Percentiles rank a stretch among this genome's conserved stretches.
Evolutionary conservation across 2,113 vertebrate genomes (phyloP).

Genomic region (Panthera leo): DNA sequence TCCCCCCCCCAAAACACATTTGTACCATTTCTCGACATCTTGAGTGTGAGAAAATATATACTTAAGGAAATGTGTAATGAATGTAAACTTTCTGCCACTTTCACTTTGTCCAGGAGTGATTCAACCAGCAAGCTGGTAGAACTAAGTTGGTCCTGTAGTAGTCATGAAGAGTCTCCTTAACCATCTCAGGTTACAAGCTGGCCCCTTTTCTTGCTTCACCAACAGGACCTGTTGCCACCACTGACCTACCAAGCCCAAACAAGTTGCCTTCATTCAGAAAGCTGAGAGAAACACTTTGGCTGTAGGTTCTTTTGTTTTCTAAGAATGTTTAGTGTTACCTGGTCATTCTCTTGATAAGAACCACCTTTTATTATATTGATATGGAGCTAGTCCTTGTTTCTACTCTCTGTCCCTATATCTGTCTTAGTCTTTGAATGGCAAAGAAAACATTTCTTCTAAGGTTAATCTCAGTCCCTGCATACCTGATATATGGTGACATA

Average conservation of each 20-base stretch:
- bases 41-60: neutral
- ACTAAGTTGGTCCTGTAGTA: neutral
- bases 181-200: neutral
- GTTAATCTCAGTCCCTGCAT: neutral
- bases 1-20: neutral
- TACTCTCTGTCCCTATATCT: neutral
- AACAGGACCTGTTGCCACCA: neutral
- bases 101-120: constrained; percentile 1
- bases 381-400: neutral
- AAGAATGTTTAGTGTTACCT: constrained; percentile 10
- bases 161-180: neutral
- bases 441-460: neutral
- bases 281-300: neutral
- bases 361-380: constrained; percentile 8
- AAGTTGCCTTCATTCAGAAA: constrained; percentile 14
- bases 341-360: neutral
- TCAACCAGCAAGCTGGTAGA: neutral
- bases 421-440: neutral
- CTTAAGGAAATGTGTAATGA: neutral
- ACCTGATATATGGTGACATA: neutral
- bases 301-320: neutral
- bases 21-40: neutral
- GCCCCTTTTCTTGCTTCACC: neutral
- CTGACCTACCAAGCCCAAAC: neutral
- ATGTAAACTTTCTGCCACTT: neutral